phyloP scores from a whole-genome alignment of 1,140 invertebrate genomes.

The Zaprionus inermis region DNA sequence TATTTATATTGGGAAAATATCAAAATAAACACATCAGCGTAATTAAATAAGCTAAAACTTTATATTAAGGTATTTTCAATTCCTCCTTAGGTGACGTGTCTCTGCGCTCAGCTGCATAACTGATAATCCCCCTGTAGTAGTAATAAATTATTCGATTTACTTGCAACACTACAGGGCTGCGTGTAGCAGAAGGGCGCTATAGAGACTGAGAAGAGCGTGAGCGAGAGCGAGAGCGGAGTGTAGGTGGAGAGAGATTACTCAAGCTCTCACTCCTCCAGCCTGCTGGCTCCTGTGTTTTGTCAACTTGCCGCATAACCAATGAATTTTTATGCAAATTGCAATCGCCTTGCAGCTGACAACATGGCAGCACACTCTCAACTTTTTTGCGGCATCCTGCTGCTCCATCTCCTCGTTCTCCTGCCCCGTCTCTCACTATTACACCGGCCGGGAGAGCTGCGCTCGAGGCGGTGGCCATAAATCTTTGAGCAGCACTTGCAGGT shows the following conservation, averaged over 20 bases:
- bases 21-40: not conserved
- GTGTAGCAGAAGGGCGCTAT: not conserved
- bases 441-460: slow-evolving; percentile 12
- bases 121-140: slow-evolving; percentile 4
- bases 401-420: not conserved
- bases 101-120: not conserved
- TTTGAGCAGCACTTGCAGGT: slow-evolving; percentile 63
- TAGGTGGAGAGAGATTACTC: slow-evolving; percentile 16
- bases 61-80: not conserved
- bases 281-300: slow-evolving; percentile 40
- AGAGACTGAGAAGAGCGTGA: not conserved
- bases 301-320: slow-evolving; percentile 74
- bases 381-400: slow-evolving; percentile 44
- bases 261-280: slow-evolving; percentile 32
- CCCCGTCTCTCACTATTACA: not conserved
- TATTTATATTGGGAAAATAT: not conserved
- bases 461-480: slow-evolving; percentile 70
- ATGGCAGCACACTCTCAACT: slow-evolving; percentile 59
- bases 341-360: slow-evolving; percentile 76
- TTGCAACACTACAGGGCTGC: not conserved
- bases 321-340: slow-evolving; percentile 83
- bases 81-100: not conserved
- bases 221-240: not conserved
- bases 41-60: not conserved
- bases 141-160: slow-evolving; percentile 11